phyloP scores from a whole-genome alignment of 2,797 vertebrate species.

The Erpetoichthys calabaricus region DNA sequence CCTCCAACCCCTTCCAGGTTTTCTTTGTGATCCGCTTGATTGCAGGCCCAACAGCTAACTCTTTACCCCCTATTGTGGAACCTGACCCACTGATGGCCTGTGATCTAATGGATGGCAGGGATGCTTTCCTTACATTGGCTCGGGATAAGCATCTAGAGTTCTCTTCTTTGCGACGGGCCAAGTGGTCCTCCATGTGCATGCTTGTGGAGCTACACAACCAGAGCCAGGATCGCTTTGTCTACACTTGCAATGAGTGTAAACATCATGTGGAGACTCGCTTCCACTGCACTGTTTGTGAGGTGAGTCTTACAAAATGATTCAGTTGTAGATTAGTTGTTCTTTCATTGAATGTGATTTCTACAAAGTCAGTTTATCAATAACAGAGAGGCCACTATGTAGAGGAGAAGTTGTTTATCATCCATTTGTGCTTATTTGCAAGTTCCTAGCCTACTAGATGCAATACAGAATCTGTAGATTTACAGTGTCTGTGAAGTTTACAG shows the following conservation, averaged over 20 bases:
- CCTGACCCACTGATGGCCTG: conserved; percentile 76
- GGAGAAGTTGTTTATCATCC: no score
- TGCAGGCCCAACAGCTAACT: conserved; percentile 82
- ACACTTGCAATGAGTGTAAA: conserved; percentile 96
- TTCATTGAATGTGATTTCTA: no score
- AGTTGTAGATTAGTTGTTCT: no score
- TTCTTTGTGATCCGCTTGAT: conserved; percentile 96
- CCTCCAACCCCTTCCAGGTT: conserved; percentile 45
- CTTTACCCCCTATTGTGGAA: conserved; percentile 80
- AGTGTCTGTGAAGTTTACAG: no score
- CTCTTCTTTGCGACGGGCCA: conserved; percentile 79
- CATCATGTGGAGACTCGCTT: conserved; percentile 93
- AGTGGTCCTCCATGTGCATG: conserved; percentile 97
- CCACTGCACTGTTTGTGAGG: conserved; percentile 97
- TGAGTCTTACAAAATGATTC: conserved; percentile 25
- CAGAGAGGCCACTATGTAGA: no score
- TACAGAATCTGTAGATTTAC: no score
- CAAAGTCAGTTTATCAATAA: no score
- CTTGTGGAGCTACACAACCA: conserved; percentile 94
- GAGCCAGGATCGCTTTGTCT: conserved; percentile 94
- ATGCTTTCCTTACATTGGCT: conserved; percentile 90
- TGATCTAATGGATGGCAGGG: conserved; percentile 93
- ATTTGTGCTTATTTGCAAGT: no score
- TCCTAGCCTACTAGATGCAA: no score
- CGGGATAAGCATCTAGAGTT: conserved; percentile 95